phyloP scores from a whole-genome alignment of 2,797 vertebrate species.

The Sebastes vulpes region DNA sequence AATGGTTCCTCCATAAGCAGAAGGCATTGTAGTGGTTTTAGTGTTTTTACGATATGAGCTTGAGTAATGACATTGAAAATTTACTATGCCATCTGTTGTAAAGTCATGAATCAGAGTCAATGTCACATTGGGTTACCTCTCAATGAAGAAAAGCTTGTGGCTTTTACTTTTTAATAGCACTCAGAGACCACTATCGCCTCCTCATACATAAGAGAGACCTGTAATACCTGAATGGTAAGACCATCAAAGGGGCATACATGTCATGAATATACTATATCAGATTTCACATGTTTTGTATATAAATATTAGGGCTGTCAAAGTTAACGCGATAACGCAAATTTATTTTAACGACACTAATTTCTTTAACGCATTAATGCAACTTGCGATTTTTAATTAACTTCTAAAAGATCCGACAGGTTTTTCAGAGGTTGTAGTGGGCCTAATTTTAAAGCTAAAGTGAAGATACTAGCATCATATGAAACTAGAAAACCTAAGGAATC shows the following conservation, averaged over 20 bases:
- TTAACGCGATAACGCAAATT: too few species aligned
- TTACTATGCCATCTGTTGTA: slow-evolving; percentile 22
- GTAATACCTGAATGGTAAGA: too few species aligned
- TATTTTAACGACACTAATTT: too few species aligned
- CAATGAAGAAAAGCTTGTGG: slow-evolving; percentile 19
- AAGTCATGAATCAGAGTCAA: slow-evolving; percentile 49
- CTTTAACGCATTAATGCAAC: too few species aligned
- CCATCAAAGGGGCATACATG: too few species aligned
- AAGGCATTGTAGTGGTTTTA: neutral
- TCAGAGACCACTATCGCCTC: slow-evolving; percentile 30
- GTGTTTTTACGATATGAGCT: slow-evolving; percentile 21
- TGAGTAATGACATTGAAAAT: slow-evolving; percentile 18
- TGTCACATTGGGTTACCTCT: neutral
- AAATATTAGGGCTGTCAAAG: too few species aligned
- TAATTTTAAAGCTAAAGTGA: too few species aligned
- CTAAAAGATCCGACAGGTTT: too few species aligned
- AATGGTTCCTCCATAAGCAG: neutral
- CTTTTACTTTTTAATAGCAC: slow-evolving; percentile 41
- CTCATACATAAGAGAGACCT: neutral
- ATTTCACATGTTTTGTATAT: neutral
- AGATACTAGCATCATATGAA: too few species aligned
- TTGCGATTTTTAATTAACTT: too few species aligned
- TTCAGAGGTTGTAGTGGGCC: too few species aligned
- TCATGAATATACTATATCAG: neutral
- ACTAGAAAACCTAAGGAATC: too few species aligned